Evolutionary conservation across 1,140 invertebrate genomes (phyloP), one percentile per base, ranked within the genome.

Genomic region (Varroa destructor): DNA sequence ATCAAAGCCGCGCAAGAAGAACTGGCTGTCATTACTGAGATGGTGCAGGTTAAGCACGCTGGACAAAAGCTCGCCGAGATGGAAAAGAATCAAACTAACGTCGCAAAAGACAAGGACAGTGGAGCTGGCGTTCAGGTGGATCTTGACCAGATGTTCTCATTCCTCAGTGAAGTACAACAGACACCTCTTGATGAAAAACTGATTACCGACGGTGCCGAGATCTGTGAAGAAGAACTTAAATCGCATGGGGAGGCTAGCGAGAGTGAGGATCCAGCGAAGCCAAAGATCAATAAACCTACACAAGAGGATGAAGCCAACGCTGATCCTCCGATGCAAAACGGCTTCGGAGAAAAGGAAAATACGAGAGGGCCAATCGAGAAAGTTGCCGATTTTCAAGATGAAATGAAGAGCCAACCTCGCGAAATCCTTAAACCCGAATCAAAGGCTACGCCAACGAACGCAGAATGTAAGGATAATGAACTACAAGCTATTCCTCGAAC

Each of bases 131-230:
- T 71, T 74, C 72, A 74, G 0, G 87, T 94, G 0, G 91, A 94
- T 78, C 82, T 96, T 70, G 92, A 96, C 79, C 91, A 93, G 80
- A 83, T 96, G 76, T 96, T 95, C 80, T 89, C 89, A 64, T 96
- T 96, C 78, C 81, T 96, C 6, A 89, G 89, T 0, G 89, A 92
- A 73, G 86, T 90, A 14, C 87, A 89, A 76, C 84, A 79, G 79
- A 81, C 56, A 10, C 72, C 61, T 40, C 12, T 67, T 40, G 61
- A 67, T 5, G 61, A 67, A 37, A 67, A 67, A 40, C 61, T 43
- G 56, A 75, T 74, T 14, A 61, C 40, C 12, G 74, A 76, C 36
- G n/a, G 12, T 3, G 37, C 61, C 61, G 46, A 67, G 12, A 37
- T 40, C 12, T 51, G 61, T 55, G n/a, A 57, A 58, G 25, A 71